A percentile compares a stretch with the other conserved stretches of the same genome.
Conservation (phyloP, 2,888 invertebrate species). For the Chelonus formosanus region DNA sequence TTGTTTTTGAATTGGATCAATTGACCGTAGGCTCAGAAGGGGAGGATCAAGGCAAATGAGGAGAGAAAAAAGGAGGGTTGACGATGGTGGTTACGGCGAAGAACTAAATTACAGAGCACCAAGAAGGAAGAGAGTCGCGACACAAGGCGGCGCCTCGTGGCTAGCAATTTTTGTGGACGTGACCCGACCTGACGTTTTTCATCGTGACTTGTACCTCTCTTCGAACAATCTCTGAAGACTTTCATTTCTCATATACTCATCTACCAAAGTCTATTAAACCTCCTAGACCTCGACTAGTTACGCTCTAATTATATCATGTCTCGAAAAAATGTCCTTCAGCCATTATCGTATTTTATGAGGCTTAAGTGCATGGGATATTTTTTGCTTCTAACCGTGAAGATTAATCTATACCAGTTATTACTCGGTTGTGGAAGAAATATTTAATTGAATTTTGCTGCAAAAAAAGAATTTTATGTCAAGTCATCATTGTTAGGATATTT, state of each 20-base stretch:
- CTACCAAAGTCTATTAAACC: background rate
- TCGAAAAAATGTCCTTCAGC: background rate
- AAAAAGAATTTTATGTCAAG: too few species aligned
- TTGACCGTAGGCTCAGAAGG: background rate
- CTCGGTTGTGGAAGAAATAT: too few species aligned
- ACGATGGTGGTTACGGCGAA: constrained; percentile 33
- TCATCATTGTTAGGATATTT: too few species aligned
- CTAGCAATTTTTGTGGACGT: constrained; percentile 55
- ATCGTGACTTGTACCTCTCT: constrained; percentile 26
- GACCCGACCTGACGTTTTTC: constrained; percentile 42
- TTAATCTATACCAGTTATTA: too few species aligned
- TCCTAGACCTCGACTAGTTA: too few species aligned
- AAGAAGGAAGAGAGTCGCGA: constrained; percentile 45
- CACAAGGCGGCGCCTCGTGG: constrained; percentile 43
- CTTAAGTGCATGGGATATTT: too few species aligned
- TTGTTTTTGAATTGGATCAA: constrained; percentile 15
- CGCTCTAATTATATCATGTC: constrained; percentile 6
- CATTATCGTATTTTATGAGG: too few species aligned
- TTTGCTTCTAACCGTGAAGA: too few species aligned
- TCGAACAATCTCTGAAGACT: constrained; percentile 16
- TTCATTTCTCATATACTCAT: constrained; percentile 13
- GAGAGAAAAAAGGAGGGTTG: background rate
- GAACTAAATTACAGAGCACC: constrained; percentile 43
- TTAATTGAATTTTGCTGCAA: too few species aligned
- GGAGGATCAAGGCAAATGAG: background rate